Base-by-base conservation (phyloP, 2,113 vertebrate genomes). In the Glareola pratincola region DNA sequence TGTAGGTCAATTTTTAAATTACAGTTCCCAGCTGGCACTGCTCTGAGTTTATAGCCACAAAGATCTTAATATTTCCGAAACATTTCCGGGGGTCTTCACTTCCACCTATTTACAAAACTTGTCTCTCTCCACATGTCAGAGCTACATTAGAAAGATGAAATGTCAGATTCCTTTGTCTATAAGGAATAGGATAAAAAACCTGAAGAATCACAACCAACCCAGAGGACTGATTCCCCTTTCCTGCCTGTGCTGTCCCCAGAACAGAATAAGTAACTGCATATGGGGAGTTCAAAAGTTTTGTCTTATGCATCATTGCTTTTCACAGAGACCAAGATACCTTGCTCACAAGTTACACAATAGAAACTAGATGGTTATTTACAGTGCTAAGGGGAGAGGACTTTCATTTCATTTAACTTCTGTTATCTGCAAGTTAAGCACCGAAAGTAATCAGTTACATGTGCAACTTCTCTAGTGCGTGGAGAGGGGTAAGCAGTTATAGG, bases 291-390 rank as follows among this genome's bases (percentile, higher is more conserved):
- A 3, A 53, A 79, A 81, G 27, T 34, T 60, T 63, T 69, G 14
- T n/a, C 23, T 66, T 48, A 10, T 19, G 9, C 27, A 57, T 71
- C 14, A 53, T 8, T 75, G n/a, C 4, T 81, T 87, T 82, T 72
- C 66, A 63, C 11, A 85, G 69, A 39, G 27, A 85, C 5, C 0
- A 0, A 50, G 71, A 56, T 34, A 60, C 18, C 17, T 53, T 4
- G 4, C 36, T 90, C 20, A n/a, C 29, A 32, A 41, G 17, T 72
- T 41, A 27, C 18, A 59, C 19, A 67, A 30, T 6, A 39, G 43
- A 64, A 77, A 54, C 11, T 30, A 48, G 9, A 48, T 22, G 12
- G 20, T 36, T 81, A 76, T 71, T 67, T 88, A 27, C 8, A 81
- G 19, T 1, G 1, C 16, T 71, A 69, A 53, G 34, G 21, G 10